Evolutionary conservation across 2,797 vertebrate genomes (phyloP), one percentile per base, ranked within the genome.

Genomic region (Sebastes elongatus): DNA sequence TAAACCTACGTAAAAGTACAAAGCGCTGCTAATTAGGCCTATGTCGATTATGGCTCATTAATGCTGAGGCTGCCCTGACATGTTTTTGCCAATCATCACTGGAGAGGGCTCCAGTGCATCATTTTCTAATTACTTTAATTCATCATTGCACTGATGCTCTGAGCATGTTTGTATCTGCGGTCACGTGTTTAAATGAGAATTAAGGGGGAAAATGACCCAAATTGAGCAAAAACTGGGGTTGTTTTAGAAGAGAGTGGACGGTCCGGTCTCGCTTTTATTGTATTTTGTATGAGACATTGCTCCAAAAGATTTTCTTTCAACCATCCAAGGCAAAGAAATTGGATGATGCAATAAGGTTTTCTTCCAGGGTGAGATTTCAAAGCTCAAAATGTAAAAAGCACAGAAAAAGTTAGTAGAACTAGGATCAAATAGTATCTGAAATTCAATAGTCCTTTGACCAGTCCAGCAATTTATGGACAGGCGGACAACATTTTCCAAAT

Each of bases 11-110:
- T 93, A 89, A 90, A 88, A 86, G 82, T 85, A 92, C 87, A 93
- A 92, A 92, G 81, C 64, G 78, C 56, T 28, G 80, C 91, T 95
- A 95, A 95, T 95, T 94, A 92, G 86, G 85, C 86, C 88, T 76
- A 55, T 81, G 89, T 86, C 82, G 87, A 95, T 91, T 89, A 91
- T 71, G 88, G 82, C 89, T 94, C 92, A 92, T 94, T 94, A 93
- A 87, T 83, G 81, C 86, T 82, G 87, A 91, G 69, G 91, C 79
- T 78, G 82, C 75, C 88, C 83, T 93, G 93, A 93, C 92, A 89
- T 92, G 88, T 91, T 92, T 93, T 89, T 89, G 86, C 87, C 89
- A 90, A 80, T 93, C 92, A 89, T 74, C 80, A 10, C 78, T 67
- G 62, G 70, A 75, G 74, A 89, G 77, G 82, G 35, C 83, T 85